A percentile compares a stretch with the other conserved stretches of the same genome.
Evolutionary conservation across 2,797 vertebrate genomes (phyloP).

Genomic region (Leptatherina wallacei): DNA sequence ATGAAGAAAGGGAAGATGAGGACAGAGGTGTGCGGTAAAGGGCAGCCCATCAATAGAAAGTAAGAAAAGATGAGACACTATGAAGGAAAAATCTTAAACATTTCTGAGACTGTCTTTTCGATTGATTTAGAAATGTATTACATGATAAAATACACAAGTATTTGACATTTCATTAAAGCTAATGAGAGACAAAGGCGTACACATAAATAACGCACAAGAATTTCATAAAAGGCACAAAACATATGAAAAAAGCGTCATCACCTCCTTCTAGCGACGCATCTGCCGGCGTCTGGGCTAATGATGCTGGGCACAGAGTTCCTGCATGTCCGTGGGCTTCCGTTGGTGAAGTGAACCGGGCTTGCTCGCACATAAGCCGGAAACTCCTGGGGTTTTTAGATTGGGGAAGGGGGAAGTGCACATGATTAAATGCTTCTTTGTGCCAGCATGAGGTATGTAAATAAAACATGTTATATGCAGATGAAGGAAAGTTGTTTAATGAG

Average conservation of each 20-base stretch:
- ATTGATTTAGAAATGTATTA: background rate
- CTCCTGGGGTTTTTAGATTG: slow-evolving; percentile 81
- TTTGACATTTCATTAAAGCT: slow-evolving; percentile 14
- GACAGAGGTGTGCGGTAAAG: slow-evolving; percentile 9
- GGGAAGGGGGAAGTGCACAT: slow-evolving; percentile 28
- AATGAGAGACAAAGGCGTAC: background rate
- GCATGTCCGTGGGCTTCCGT: slow-evolving; percentile 93
- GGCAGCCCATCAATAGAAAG: background rate
- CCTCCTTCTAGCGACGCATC: slow-evolving; percentile 92
- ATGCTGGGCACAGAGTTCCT: slow-evolving; percentile 93
- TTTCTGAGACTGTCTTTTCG: background rate
- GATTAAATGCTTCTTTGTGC: slow-evolving; percentile 33
- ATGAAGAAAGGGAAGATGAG: slow-evolving; percentile 5
- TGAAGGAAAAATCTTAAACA: slow-evolving; percentile 4
- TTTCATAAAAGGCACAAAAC: background rate
- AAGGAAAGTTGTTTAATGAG: slow-evolving; percentile 40
- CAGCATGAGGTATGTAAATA: slow-evolving; percentile 40
- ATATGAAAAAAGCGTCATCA: slow-evolving; percentile 63
- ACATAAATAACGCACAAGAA: background rate
- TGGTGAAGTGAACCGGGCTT: slow-evolving; percentile 94
- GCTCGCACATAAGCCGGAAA: slow-evolving; percentile 92
- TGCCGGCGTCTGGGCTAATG: slow-evolving; percentile 91
- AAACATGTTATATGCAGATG: slow-evolving; percentile 22
- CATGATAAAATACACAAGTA: background rate
- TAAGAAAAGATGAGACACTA: slow-evolving; percentile 2